Percentiles rank a stretch among this genome's conserved stretches.
Evolutionary conservation across 2,797 vertebrate genomes (phyloP).

Genomic region (Lindbergichthys nudifrons): DNA sequence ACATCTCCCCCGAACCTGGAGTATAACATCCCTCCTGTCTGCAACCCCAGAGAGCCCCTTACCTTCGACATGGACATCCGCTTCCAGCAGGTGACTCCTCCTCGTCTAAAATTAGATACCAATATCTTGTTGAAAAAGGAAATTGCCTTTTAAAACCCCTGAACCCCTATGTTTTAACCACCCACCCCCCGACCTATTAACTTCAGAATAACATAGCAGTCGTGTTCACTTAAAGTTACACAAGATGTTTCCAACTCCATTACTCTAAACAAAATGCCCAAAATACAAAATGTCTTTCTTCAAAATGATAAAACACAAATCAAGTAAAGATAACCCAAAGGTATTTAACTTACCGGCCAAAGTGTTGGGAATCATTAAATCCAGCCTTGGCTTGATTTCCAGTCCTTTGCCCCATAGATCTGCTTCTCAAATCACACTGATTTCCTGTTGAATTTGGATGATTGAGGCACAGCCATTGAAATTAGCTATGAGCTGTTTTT

Average conservation of each 20-base stretch:
- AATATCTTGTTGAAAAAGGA: background rate
- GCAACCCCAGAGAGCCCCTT: conserved; percentile 91
- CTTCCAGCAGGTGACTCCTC: conserved; percentile 92
- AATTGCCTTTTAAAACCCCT: background rate
- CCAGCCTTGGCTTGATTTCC: background rate
- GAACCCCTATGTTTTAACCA: too few relatives aligned
- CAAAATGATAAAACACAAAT: background rate
- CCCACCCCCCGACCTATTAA: too few relatives aligned
- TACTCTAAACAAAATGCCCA: background rate
- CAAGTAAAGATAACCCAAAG: background rate
- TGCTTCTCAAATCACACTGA: background rate
- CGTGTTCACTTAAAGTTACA: too few relatives aligned
- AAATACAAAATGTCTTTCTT: background rate
- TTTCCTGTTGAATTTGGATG: background rate
- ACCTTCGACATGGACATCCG: conserved; percentile 95
- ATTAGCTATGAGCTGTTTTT: background rate
- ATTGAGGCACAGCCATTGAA: background rate
- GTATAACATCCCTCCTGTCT: conserved; percentile 89
- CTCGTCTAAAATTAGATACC: background rate
- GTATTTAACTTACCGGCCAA: background rate
- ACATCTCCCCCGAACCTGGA: conserved; percentile 86
- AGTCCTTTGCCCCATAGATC: background rate
- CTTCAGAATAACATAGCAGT: too few relatives aligned
- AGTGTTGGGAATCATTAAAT: background rate
- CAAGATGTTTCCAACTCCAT: background rate